A percentile compares a stretch with the other conserved stretches of the same genome.
These are phyloP conservation scores for Suillia variegata DNA, from an alignment of 2,888 invertebrate species.

Conservation along the genomic window DNA sequence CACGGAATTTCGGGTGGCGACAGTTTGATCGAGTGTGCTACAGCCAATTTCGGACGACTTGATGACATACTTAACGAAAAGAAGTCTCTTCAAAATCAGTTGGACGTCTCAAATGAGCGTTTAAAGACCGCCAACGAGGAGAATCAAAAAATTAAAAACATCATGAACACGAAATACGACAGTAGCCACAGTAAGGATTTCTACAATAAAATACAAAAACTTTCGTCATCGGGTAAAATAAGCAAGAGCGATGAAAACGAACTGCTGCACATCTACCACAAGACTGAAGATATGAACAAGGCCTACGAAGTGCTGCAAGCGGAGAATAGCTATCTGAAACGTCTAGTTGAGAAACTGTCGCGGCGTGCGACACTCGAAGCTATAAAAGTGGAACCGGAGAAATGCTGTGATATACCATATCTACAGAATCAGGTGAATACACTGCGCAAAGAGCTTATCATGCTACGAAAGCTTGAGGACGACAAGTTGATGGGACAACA, in stretches of 20 bases:
- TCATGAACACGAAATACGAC: constrained; percentile 40
- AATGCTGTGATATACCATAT: constrained; percentile 41
- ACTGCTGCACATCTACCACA: constrained; percentile 36
- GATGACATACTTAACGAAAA: constrained; percentile 43
- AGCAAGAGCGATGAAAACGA: constrained; percentile 43
- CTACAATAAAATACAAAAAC: constrained; percentile 40
- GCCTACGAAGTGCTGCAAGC: constrained; percentile 46
- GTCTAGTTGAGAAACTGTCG: constrained; percentile 48
- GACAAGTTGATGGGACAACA: constrained; percentile 24
- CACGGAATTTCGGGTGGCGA: no score
- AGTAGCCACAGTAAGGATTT: constrained; percentile 38
- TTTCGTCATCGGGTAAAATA: constrained; percentile 40
- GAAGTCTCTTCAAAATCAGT: constrained; percentile 35
- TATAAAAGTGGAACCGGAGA: constrained; percentile 42
- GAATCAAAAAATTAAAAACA: constrained; percentile 40
- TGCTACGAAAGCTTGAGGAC: constrained; percentile 46
- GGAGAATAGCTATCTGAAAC: constrained; percentile 45
- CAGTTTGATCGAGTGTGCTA: constrained; percentile 45
- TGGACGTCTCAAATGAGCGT: constrained; percentile 37
- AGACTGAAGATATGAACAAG: constrained; percentile 47
- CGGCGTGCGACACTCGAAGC: constrained; percentile 33
- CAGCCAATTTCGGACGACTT: constrained; percentile 38
- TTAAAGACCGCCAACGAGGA: constrained; percentile 34
- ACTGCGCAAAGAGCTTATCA: constrained; percentile 43
- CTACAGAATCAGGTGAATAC: constrained; percentile 46